Percentiles rank a stretch among this genome's conserved stretches.
These are phyloP conservation scores for Nycticebus coucang DNA, from an alignment of 2,113 vertebrate genomes.

Conservation along the genomic window DNA sequence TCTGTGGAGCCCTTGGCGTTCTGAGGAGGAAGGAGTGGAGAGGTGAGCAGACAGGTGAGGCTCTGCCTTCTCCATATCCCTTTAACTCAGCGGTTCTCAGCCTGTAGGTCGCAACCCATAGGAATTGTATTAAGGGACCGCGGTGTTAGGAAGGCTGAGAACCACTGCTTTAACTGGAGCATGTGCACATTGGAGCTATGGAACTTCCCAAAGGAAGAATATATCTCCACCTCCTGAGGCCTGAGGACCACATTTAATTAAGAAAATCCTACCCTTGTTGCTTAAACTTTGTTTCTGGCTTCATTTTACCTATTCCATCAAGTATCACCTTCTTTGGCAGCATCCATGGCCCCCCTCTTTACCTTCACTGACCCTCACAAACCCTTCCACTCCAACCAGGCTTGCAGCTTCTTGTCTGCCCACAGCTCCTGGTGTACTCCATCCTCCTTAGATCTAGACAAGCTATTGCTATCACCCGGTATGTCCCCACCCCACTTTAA, in stretches of 20 bases:
- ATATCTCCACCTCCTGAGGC: not conserved
- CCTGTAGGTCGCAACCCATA: too few relatives aligned
- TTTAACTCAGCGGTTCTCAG: not conserved
- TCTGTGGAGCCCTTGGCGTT: not conserved
- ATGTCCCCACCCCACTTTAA: not conserved
- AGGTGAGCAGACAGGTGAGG: not conserved
- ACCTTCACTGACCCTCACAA: not conserved
- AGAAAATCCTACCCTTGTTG: not conserved
- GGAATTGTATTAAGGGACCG: too few relatives aligned
- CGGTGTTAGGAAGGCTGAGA: too few relatives aligned
- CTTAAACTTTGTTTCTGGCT: not conserved
- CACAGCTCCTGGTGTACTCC: not conserved
- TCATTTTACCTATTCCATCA: not conserved
- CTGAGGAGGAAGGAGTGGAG: not conserved
- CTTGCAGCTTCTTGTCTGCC: not conserved
- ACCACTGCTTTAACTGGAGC: not conserved
- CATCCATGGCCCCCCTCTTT: not conserved
- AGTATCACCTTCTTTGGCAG: not conserved
- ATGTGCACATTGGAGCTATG: not conserved
- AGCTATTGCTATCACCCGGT: not conserved
- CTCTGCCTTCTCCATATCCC: not conserved
- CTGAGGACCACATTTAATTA: not conserved
- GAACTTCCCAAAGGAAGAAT: not conserved
- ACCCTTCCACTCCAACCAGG: not conserved
- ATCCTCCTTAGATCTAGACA: not conserved